Percentiles rank a stretch among this genome's conserved stretches.
Evolutionary conservation across 2,888 invertebrate genomes (phyloP).

Genomic region (Drosophila mulleri): DNA sequence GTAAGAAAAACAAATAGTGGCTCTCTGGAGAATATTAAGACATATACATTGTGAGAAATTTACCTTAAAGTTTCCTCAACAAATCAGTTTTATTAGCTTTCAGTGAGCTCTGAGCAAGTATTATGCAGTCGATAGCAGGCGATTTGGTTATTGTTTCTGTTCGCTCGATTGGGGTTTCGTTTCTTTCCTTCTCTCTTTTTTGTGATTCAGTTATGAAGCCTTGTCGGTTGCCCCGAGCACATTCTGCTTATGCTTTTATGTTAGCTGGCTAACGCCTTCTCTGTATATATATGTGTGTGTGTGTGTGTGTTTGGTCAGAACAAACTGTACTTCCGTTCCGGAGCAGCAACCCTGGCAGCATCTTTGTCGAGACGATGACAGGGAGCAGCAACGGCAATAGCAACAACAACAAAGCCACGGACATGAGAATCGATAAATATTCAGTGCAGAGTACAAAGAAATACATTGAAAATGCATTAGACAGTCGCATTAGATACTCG

Average conservation of each 20-base stretch:
- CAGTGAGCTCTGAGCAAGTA: background rate
- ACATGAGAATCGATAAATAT: slow-evolving; percentile 74
- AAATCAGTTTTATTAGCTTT: background rate
- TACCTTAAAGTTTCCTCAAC: too few relatives aligned
- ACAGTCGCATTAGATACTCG: slow-evolving; percentile 54
- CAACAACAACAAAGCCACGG: slow-evolving; percentile 18
- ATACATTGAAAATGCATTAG: slow-evolving; percentile 80
- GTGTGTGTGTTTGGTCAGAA: slow-evolving; percentile 59
- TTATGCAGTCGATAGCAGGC: background rate
- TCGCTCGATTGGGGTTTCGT: slow-evolving; percentile 7
- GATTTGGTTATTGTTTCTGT: background rate
- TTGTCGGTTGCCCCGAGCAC: slow-evolving; percentile 24
- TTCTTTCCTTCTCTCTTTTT: slow-evolving; percentile 2
- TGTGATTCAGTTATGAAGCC: slow-evolving; percentile 17
- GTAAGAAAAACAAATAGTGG: too few relatives aligned
- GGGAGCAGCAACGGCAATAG: slow-evolving; percentile 2
- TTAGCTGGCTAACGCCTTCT: slow-evolving; percentile 53
- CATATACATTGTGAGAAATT: too few relatives aligned
- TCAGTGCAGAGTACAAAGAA: slow-evolving; percentile 62
- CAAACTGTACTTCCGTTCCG: slow-evolving; percentile 74
- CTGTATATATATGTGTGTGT: slow-evolving; percentile 23
- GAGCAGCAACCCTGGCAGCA: slow-evolving; percentile 40
- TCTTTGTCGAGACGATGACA: slow-evolving; percentile 57
- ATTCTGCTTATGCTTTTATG: slow-evolving; percentile 16
- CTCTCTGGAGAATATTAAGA: too few relatives aligned